Evolutionary conservation across 2,113 vertebrate species (phyloP).

Genomic region (Limnothrissa miodon): DNA sequence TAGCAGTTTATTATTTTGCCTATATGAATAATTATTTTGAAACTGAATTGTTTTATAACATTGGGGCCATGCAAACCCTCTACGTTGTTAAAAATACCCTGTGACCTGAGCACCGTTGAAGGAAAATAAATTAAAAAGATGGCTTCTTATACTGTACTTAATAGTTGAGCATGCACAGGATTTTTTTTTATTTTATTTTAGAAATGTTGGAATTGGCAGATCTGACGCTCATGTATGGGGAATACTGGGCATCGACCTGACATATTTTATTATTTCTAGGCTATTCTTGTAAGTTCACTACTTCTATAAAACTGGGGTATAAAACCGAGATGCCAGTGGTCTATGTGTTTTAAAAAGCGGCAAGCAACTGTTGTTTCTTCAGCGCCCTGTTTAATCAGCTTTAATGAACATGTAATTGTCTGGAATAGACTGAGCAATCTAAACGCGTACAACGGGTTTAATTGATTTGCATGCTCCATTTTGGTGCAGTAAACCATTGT

Average conservation of each 20-base stretch:
- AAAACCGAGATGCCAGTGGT: slow-evolving; percentile 70
- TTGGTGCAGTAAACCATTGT: slow-evolving; percentile 88
- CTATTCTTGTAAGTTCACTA: neutral
- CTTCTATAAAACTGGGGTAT: neutral
- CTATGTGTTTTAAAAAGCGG: slow-evolving; percentile 69
- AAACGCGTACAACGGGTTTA: slow-evolving; percentile 99
- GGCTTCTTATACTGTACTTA: no score
- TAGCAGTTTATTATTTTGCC: no score
- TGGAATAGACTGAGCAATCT: slow-evolving; percentile 96
- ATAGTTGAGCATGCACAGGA: no score
- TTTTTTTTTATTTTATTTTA: no score
- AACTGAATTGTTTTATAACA: neutral
- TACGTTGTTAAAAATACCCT: neutral
- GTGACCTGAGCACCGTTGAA: neutral
- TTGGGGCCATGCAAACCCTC: neutral
- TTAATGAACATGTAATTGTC: slow-evolving; percentile 99
- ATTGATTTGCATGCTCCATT: slow-evolving; percentile 97
- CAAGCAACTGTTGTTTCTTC: slow-evolving; percentile 87
- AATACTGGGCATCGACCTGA: neutral
- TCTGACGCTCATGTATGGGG: no score
- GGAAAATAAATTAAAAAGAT: neutral
- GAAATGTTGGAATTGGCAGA: no score
- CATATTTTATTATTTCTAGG: neutral
- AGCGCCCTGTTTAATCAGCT: slow-evolving; percentile 94
- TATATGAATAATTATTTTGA: no score